Evolutionary conservation across 92 coral and sea anemone species (phyloP), one percentile per base, ranked within the genome.

Genomic region (Blastomussa wellsi): DNA sequence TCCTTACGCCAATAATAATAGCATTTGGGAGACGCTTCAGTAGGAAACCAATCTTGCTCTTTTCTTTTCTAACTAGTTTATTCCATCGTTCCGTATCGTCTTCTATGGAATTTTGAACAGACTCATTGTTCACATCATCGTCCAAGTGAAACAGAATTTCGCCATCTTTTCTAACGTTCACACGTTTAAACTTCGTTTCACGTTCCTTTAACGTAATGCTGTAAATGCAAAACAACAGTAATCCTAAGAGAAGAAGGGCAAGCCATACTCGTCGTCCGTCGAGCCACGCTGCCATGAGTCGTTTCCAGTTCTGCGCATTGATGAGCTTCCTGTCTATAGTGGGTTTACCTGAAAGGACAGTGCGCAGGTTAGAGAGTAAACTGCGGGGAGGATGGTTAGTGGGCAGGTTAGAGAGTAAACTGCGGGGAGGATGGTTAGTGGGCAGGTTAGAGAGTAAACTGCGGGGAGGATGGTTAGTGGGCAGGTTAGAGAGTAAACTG

Each of bases 1-100:
- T 90, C 41, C 86, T 87, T 19, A 83, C 93, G 28, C 93, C 93
- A 19, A 90, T 83, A 37, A 90, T 87, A 15, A 90, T 82, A 5
- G 86, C 86, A 59, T 82, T 77, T 32, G 93, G 91, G 16, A 90
- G 75, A 19, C 93, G 91, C 65, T 74, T 90, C 71, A 12, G 51
- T 2, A 4, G 47, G 24, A 26, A 68, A 72, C 5, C 44, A 33
- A 6, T 26, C 36, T 22, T 77, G 79, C 39, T 24, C 5, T 13
- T 79, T 65, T 17, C 36, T 33, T 24, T 33, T 19, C 26, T 20
- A 33, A 4, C 44, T 42, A 16, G 75, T 26, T 70, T 33, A 36
- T 36, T 70, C 75, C 75, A 70, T 70, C 19, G 44, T 70, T 37
- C 16, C 19, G 62, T 15, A 14, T 37, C n/a, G 35, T 22, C 72